These are phyloP conservation scores for Diabrotica virgifera DNA, from an alignment of 1,140 invertebrate species.

Conservation along the genomic window DNA sequence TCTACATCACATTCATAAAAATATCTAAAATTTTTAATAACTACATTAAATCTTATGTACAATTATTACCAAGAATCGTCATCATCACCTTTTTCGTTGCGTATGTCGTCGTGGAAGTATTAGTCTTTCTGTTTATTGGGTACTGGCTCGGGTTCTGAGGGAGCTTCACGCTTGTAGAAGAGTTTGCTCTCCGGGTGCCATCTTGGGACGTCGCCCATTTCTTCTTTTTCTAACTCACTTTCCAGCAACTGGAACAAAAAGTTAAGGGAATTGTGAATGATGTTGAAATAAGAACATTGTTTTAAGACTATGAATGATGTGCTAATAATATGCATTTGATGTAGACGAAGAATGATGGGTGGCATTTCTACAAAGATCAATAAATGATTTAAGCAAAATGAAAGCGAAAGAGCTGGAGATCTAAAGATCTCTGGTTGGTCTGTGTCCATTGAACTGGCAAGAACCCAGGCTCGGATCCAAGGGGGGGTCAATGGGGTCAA, in stretches of 20 bases:
- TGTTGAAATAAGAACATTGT: too few species aligned
- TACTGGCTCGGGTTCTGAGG: neutral
- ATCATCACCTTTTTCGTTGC: conserved; percentile 16
- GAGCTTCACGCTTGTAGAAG: conserved; percentile 44
- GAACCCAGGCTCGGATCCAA: too few species aligned
- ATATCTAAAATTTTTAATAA: conserved; percentile 16
- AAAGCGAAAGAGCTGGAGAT: too few species aligned
- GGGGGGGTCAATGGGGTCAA: too few species aligned
- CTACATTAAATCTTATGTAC: conserved; percentile 8
- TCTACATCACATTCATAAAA: conserved; percentile 10
- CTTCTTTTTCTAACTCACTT: conserved; percentile 43
- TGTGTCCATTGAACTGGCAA: too few species aligned
- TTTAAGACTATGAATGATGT: too few species aligned
- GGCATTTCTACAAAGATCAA: too few species aligned
- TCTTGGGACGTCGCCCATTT: conserved; percentile 37
- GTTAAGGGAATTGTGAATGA: too few species aligned
- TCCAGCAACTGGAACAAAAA: conserved; percentile 41
- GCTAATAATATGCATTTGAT: neutral
- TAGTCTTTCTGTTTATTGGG: neutral
- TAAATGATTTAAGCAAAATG: too few species aligned
- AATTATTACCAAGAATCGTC: conserved; percentile 9
- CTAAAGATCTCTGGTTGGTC: too few species aligned
- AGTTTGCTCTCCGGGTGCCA: conserved; percentile 45
- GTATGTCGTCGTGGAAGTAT: conserved; percentile 5
- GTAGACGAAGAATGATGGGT: neutral